Evolutionary conservation across 2,797 vertebrate genomes (phyloP).

Genomic region (Rachycentron canadum): DNA sequence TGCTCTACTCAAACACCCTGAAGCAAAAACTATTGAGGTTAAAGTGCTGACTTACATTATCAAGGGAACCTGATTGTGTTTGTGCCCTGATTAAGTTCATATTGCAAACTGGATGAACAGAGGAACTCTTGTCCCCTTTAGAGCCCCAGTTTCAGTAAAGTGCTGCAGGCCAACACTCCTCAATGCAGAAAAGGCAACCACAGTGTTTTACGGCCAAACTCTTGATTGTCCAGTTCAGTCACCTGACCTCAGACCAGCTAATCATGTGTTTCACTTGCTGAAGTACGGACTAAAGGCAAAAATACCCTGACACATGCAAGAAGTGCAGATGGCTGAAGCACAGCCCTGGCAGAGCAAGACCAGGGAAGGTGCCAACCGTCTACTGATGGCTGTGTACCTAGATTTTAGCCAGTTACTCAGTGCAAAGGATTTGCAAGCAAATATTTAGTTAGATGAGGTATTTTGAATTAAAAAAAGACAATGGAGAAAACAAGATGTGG

Average conservation of each 20-base stretch:
- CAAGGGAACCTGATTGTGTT: not conserved
- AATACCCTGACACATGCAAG: conserved; percentile 25
- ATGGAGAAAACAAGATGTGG: not conserved
- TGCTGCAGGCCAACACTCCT: not conserved
- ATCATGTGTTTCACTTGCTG: conserved; percentile 43
- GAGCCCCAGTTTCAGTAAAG: not conserved
- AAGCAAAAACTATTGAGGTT: conserved; percentile 6
- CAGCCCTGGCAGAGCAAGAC: conserved; percentile 40
- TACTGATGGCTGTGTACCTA: not conserved
- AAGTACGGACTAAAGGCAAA: conserved; percentile 30
- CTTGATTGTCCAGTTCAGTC: conserved; percentile 17
- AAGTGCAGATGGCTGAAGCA: conserved; percentile 48
- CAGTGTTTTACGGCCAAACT: conserved; percentile 5
- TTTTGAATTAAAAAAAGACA: too few relatives aligned
- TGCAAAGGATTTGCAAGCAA: too few relatives aligned
- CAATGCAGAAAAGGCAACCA: conserved; percentile 3
- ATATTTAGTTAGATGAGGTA: not conserved
- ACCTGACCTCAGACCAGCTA: conserved; percentile 25
- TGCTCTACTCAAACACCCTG: not conserved
- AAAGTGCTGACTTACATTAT: conserved; percentile 6
- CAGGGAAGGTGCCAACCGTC: conserved; percentile 19
- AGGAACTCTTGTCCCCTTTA: not conserved
- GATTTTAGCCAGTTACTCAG: too few relatives aligned
- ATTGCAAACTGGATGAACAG: not conserved
- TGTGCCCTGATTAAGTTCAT: not conserved